A percentile compares a stretch with the other conserved stretches of the same genome.
Conservation (phyloP, 2,797 vertebrate genomes). For the Lates japonicus region DNA sequence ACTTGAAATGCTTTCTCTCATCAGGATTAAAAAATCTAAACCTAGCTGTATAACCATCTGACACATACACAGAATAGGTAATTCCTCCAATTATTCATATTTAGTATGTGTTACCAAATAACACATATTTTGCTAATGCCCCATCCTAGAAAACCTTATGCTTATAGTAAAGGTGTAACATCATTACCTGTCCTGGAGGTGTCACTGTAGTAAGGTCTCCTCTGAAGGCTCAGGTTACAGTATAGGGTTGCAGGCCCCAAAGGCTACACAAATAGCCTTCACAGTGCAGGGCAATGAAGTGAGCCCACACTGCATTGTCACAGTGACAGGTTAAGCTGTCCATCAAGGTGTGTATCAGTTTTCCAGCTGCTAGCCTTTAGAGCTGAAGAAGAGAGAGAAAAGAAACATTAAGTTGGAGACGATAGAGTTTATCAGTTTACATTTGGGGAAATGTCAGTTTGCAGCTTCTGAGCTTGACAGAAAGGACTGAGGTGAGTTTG, state of each 20-base stretch:
- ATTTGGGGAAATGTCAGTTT: slow-evolving; percentile 6
- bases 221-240: slow-evolving; percentile 68
- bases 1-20: not conserved
- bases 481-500: slow-evolving; percentile 39
- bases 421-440: not conserved
- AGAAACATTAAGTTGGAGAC: slow-evolving; percentile 4
- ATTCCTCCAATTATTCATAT: not conserved
- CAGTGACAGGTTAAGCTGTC: slow-evolving; percentile 40
- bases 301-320: slow-evolving; percentile 35
- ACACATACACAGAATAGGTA: not conserved
- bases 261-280: slow-evolving; percentile 41
- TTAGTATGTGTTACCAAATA: not conserved
- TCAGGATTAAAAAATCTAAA: not conserved
- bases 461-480: slow-evolving; percentile 18
- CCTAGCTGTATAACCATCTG: not conserved
- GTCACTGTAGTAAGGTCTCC: slow-evolving; percentile 38
- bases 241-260: slow-evolving; percentile 66
- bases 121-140: not conserved
- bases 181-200: slow-evolving; percentile 56
- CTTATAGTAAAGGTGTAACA: not conserved
- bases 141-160: not conserved
- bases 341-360: slow-evolving; percentile 60
- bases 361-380: slow-evolving; percentile 28
- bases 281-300: slow-evolving; percentile 36
- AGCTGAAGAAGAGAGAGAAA: slow-evolving; percentile 33